Evolutionary conservation across 2,797 vertebrate species (phyloP), one percentile per base, ranked within the genome.

Genomic region (Lithobates sylvaticus): DNA sequence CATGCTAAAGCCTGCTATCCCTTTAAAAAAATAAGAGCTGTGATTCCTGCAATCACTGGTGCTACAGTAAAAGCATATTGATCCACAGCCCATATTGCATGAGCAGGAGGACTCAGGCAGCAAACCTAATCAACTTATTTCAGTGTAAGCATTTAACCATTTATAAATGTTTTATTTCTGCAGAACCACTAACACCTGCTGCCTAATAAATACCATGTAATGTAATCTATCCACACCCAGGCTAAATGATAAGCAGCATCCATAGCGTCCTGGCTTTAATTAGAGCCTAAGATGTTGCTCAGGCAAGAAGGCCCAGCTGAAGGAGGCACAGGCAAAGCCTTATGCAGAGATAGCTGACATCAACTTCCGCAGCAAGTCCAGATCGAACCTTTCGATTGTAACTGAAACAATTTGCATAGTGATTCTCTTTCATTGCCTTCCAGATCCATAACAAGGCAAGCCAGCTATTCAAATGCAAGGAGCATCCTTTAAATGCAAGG

Each of bases 341-440:
- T 95, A 94, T 94, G 95, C 96, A 94, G 94, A 93, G 94, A 95
- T 93, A 94, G 95, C 97, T 96, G 96, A 97, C 97, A 96, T 95
- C 96, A 95, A 92, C 95, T 95, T 94, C 94, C 94, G 94, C 93
- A 92, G 94, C 94, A 67, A 93, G 91, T 92, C 90, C 95, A 95
- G 97, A 99, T 99, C 97, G 97, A 99, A 98, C 96, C 96, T 96
- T 98, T 99, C 98, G 98, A 99, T 99, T 97, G 97, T 96, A 96
- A 98, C 96, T 94, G 97, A 97, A 96, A 96, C 96, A 96, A 99
- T 99, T 98, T 99, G 98, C 98, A 98, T 99, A 98, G 96, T 97
- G 97, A 98, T 98, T 97, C 96, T 94, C 96, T 97, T 96, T 96
- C 96, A 94, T 95, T 92, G 93, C 93, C 90, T 93, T 94, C 90